phyloP scores from a whole-genome alignment of 2,113 vertebrate species.

The Donacobius atricapilla region DNA sequence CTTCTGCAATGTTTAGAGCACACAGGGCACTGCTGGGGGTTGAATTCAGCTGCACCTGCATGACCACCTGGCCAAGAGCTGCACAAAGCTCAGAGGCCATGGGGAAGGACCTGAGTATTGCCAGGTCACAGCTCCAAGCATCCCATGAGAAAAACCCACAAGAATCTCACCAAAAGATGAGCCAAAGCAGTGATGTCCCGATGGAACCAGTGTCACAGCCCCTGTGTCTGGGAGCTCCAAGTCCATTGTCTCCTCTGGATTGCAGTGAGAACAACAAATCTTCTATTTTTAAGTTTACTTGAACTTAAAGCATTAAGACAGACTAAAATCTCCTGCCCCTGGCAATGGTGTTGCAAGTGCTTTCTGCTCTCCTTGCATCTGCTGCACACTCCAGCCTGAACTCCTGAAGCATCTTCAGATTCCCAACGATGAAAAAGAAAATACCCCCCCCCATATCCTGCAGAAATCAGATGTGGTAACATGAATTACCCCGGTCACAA shows the following conservation, averaged over 20 bases:
- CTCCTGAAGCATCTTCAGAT: background rate
- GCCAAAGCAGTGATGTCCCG: accelerated
- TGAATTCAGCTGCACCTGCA: background rate
- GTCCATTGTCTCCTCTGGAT: background rate
- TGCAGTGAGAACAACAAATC: background rate
- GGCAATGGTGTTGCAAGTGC: background rate
- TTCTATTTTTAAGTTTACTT: conserved; percentile 25
- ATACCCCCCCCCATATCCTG: background rate
- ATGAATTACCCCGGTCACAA: background rate
- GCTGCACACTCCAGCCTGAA: background rate
- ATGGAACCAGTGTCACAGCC: background rate
- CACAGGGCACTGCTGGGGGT: background rate
- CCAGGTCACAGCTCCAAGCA: background rate
- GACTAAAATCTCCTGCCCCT: conserved; percentile 7
- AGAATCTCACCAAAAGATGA: background rate
- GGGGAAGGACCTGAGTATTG: background rate
- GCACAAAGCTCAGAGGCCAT: background rate
- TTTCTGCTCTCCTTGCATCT: background rate
- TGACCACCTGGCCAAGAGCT: background rate
- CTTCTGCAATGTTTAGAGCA: background rate
- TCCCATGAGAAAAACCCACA: background rate
- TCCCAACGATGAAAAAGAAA: background rate
- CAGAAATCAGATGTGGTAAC: background rate
- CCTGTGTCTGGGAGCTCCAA: background rate
- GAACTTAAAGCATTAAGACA: conserved; percentile 20